Conservation (phyloP, 2,888 invertebrate genomes). For the Lycia hirtaria region DNA sequence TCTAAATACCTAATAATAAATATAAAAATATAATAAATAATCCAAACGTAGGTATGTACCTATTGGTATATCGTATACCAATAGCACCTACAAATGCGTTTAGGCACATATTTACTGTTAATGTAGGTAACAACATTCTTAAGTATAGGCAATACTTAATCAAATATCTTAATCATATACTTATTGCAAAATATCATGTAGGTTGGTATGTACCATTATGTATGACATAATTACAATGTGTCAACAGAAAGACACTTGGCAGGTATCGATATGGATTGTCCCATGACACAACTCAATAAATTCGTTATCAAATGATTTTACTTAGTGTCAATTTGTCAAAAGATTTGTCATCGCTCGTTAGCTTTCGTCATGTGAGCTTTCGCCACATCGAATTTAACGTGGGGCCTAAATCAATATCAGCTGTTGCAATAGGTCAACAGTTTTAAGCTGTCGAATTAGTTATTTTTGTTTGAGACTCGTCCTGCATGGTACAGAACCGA, state of each 20-base stretch:
- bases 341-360: slow-evolving; percentile 33
- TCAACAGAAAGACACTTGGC: slow-evolving; percentile 8
- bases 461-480: slow-evolving; percentile 26
- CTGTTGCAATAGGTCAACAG: slow-evolving; percentile 38
- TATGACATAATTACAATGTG: not conserved
- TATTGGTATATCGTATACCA: no score
- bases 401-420: slow-evolving; percentile 32
- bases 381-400: slow-evolving; percentile 24
- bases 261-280: slow-evolving; percentile 1
- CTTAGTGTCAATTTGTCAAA: slow-evolving; percentile 33
- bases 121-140: no score
- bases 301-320: slow-evolving; percentile 29
- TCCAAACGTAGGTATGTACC: no score
- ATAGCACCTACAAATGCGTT: no score
- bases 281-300: slow-evolving; percentile 20
- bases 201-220: not conserved
- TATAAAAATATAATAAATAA: no score
- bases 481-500: not conserved
- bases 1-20: no score
- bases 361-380: slow-evolving; percentile 30
- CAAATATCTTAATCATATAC: no score
- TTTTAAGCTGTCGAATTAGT: slow-evolving; percentile 37
- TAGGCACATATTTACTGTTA: no score
- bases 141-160: no score
- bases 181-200: slow-evolving; percentile 2